Evolutionary conservation across 2,888 invertebrate species (phyloP), one percentile per base, ranked within the genome.

Genomic region (Ichneumoninae sp.): DNA sequence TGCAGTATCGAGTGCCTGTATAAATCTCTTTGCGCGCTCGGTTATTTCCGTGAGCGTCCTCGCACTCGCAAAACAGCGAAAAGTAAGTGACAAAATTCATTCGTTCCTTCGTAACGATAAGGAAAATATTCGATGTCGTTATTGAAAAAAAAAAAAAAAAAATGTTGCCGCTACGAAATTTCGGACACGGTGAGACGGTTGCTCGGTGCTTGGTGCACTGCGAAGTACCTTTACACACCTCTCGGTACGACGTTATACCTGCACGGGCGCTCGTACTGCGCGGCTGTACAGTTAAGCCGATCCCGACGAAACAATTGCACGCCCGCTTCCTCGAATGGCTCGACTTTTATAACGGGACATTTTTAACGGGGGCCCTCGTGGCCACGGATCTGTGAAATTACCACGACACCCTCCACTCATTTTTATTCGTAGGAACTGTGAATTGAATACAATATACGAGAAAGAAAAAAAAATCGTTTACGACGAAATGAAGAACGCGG

Each of bases 341-440:
- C 33, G 44, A 44, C 54, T 74, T 57, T 77, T 66, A 83, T 85
- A 86, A 86, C 86, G 85, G 85, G 33, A 73, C 50, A 66, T 33
- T 52, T 71, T 73, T 47, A 52, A 66, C 71, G 8, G 30, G 16
- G 30, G 36, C n/a, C n/a, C 4, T 26, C 26, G 13, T 16, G 68
- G 16, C 44, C 66, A 22, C 26, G 40, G 13, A 26, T 47, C 68
- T 19, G 60, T 57, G 36, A 47, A 74, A 74, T 44, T 60, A 30
- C 60, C 73, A 47, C 60, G 60, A 60, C 73, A 63, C n/a, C 47
- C 33, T 44, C 44, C 36, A 57, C 10, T 3, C n/a, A 26, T 73
- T 47, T 60, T 60, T 30, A 8, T 60, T 60, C 63, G 16, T 16
- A 16, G 7, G 10, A 7, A 33, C 33, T 16, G 33, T 16, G 33